phyloP scores from a whole-genome alignment of 2,797 vertebrate genomes.

The Sitta carolinensis region DNA sequence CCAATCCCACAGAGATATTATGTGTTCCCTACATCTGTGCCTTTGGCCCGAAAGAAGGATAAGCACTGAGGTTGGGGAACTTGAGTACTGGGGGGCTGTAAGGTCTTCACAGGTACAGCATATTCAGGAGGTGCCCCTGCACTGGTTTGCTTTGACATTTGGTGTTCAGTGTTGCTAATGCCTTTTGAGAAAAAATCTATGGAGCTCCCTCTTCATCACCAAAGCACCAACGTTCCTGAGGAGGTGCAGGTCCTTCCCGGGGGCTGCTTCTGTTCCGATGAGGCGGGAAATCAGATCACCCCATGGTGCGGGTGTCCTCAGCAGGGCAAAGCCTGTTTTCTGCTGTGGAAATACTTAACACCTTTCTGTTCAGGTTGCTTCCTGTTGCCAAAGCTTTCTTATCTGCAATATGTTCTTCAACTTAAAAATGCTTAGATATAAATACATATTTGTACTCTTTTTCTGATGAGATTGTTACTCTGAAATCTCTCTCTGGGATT shows the following conservation, averaged over 20 bases:
- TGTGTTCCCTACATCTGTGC: neutral
- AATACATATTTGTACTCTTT: neutral
- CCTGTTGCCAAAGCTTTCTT: neutral
- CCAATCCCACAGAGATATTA: rapidly evolving
- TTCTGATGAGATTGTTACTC: neutral
- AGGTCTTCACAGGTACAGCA: neutral
- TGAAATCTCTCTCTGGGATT: neutral
- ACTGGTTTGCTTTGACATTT: neutral
- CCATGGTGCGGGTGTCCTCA: rapidly evolving
- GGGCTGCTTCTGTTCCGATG: neutral
- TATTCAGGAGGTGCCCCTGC: neutral
- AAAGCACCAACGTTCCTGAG: neutral
- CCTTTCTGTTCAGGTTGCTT: neutral
- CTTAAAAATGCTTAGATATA: neutral
- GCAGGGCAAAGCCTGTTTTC: neutral
- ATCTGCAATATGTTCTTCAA: neutral
- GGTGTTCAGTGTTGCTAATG: neutral
- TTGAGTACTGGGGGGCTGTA: rapidly evolving
- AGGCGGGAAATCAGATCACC: neutral
- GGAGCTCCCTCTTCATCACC: neutral
- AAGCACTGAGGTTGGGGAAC: neutral
- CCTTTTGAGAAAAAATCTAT: neutral
- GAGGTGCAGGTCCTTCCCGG: neutral
- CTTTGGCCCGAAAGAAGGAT: neutral
- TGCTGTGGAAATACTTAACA: neutral